Evolutionary conservation across 2,113 vertebrate genomes (phyloP).

Genomic region (Eptesicus fuscus): DNA sequence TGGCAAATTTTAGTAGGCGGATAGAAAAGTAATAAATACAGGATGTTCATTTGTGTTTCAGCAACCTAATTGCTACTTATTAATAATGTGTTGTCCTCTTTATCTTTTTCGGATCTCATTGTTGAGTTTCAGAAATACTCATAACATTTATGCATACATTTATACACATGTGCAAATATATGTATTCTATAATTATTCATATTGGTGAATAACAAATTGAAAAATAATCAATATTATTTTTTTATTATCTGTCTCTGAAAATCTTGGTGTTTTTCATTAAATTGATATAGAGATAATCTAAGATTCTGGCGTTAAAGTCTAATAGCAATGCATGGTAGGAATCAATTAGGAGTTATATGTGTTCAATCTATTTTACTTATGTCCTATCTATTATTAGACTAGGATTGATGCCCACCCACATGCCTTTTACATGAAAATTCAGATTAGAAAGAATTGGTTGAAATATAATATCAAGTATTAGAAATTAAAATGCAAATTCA

Average conservation of each 20-base stretch:
- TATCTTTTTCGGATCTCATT: neutral
- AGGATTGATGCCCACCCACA: neutral
- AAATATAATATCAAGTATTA: neutral
- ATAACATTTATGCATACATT: neutral
- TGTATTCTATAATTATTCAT: neutral
- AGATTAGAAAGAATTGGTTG: neutral
- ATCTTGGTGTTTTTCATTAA: conserved; percentile 42
- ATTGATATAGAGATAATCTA: conserved; percentile 13
- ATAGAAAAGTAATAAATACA: conserved; percentile 65
- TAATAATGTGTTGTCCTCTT: conserved; percentile 51
- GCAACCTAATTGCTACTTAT: conserved; percentile 54
- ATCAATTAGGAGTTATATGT: neutral
- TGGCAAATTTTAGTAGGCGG: conserved; percentile 63
- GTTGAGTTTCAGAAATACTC: conserved; percentile 35
- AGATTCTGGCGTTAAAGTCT: neutral
- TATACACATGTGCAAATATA: neutral
- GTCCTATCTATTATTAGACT: neutral
- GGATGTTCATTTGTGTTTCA: conserved; percentile 53
- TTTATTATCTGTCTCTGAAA: neutral
- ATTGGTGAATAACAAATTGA: neutral
- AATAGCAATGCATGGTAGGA: neutral
- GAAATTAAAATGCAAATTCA: neutral
- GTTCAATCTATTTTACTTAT: neutral
- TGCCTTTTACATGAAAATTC: neutral
- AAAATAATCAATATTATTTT: conserved; percentile 47